These are phyloP conservation scores for Melangyna quadrimaculata DNA, from an alignment of 2,888 invertebrate species.

Conservation along the genomic window DNA sequence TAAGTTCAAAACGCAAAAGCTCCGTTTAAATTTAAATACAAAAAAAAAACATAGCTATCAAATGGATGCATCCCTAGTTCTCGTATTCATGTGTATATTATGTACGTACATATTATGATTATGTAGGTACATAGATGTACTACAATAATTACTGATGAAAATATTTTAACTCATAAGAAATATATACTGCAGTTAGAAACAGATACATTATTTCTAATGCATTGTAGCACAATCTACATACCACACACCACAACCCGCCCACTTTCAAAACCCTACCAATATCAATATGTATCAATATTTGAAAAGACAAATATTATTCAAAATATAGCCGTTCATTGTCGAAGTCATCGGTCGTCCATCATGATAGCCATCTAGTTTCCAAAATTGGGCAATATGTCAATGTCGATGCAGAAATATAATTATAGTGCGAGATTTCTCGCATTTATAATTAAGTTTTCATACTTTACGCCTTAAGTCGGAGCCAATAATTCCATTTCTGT, in stretches of 20 bases:
- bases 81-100: no score
- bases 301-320: background rate
- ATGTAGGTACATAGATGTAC: no score
- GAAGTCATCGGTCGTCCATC: conserved; percentile 35
- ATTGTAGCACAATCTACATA: background rate
- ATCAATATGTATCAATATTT: conserved; percentile 13
- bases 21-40: no score
- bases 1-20: no score
- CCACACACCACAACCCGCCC: background rate
- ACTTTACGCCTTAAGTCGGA: conserved; percentile 33
- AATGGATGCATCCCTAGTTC: no score
- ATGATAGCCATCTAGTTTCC: conserved; percentile 55
- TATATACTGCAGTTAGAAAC: background rate
- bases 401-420: conserved; percentile 48
- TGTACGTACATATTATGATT: no score
- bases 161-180: no score
- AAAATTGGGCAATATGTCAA: conserved; percentile 57
- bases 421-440: conserved; percentile 52
- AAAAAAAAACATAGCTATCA: no score
- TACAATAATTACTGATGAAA: no score
- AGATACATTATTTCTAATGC: background rate
- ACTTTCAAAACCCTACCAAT: background rate
- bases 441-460: conserved; percentile 55
- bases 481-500: conserved; percentile 45
- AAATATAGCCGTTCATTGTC: conserved; percentile 4